Percentiles rank a stretch among this genome's conserved stretches.
Conservation (phyloP, 1,140 invertebrate species). For the Pygmarrhopalites habei region DNA sequence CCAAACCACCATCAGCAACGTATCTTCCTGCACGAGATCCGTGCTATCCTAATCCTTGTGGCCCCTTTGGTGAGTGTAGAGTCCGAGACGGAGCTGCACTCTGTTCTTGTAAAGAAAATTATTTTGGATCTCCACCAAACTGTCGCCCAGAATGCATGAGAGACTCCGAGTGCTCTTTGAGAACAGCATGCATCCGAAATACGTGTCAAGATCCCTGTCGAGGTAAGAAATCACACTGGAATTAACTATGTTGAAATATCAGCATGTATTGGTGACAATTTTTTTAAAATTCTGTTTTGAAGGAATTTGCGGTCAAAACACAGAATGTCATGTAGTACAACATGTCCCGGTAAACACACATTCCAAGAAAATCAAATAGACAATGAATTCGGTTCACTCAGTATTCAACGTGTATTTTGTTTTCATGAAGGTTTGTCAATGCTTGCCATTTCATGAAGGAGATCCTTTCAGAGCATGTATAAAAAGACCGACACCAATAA, state of each 20-base stretch:
- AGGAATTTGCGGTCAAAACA: background rate
- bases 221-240: too few species aligned
- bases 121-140: conserved; percentile 47
- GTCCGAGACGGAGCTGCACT: conserved; percentile 38
- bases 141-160: conserved; percentile 41
- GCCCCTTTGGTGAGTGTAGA: conserved; percentile 58
- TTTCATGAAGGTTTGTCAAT: too few species aligned
- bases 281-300: background rate
- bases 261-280: background rate
- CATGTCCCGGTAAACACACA: conserved; percentile 44
- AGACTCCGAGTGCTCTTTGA: conserved; percentile 55
- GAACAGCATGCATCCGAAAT: conserved; percentile 64
- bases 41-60: too few species aligned
- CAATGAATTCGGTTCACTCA: too few species aligned
- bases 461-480: conserved; percentile 59
- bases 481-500: conserved; percentile 39
- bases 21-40: too few species aligned
- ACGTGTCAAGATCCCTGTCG: conserved; percentile 65
- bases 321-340: conserved; percentile 30
- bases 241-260: too few species aligned
- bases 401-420: too few species aligned
- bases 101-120: background rate
- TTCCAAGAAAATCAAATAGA: too few species aligned
- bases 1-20: background rate
- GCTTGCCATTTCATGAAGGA: conserved; percentile 64